Conservation (phyloP, 2,888 invertebrate genomes). For the Caradrina kadenii region DNA sequence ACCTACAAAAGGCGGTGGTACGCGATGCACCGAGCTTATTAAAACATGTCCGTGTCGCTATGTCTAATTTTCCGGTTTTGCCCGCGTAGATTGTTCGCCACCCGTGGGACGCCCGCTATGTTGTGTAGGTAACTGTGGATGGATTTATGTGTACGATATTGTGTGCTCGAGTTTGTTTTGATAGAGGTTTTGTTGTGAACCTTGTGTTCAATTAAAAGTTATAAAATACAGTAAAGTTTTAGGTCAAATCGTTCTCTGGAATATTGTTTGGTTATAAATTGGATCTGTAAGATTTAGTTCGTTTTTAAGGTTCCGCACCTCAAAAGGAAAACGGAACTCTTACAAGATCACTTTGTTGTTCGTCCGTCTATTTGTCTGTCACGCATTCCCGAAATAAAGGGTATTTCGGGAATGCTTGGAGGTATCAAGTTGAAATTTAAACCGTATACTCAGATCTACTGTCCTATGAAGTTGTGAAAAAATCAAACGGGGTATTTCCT, state of each 20-base stretch:
- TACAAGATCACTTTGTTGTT: too few species aligned
- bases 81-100: slow-evolving; percentile 83
- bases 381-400: too few species aligned
- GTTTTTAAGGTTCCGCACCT: too few species aligned
- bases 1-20: slow-evolving; percentile 49
- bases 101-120: slow-evolving; percentile 70
- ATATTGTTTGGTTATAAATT: too few species aligned
- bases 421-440: too few species aligned
- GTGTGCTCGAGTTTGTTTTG: slow-evolving; percentile 8
- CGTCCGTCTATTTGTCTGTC: too few species aligned
- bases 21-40: slow-evolving; percentile 73
- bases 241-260: not conserved
- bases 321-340: too few species aligned
- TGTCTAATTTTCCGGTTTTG: slow-evolving; percentile 89
- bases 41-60: slow-evolving; percentile 75
- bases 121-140: slow-evolving; percentile 47
- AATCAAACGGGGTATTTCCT: too few species aligned
- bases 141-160: slow-evolving; percentile 52
- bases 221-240: not conserved
- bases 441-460: too few species aligned
- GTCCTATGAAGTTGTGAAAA: too few species aligned
- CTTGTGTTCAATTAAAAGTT: not conserved
- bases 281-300: too few species aligned
- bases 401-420: too few species aligned
- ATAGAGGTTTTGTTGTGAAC: slow-evolving; percentile 12